A percentile compares a stretch with the other conserved stretches of the same genome.
These are phyloP conservation scores for Adineta ricciae DNA, from an alignment of 2,888 invertebrate genomes.

Conservation along the genomic window DNA sequence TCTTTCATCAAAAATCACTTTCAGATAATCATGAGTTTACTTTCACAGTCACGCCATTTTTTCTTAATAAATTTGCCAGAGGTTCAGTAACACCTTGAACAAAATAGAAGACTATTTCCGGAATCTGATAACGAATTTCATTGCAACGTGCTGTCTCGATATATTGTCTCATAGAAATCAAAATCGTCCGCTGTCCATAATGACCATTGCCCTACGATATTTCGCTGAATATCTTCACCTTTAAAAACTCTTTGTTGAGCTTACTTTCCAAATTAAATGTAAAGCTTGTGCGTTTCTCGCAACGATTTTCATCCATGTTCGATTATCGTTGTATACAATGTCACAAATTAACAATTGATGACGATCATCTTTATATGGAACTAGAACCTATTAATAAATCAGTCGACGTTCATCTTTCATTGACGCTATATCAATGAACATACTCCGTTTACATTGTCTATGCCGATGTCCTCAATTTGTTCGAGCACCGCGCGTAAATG, in stretches of 20 bases:
- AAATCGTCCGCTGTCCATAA: not conserved
- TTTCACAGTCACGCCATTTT: not conserved
- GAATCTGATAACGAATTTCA: not conserved
- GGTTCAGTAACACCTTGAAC: slow-evolving; percentile 15
- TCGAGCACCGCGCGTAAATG: not conserved
- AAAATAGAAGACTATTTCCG: slow-evolving; percentile 12
- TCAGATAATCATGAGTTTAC: not conserved
- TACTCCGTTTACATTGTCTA: not conserved
- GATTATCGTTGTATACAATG: not conserved
- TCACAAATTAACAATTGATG: not conserved
- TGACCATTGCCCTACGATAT: not conserved
- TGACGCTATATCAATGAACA: not conserved
- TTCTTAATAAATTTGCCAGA: not conserved
- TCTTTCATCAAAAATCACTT: not conserved
- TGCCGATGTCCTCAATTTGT: not conserved
- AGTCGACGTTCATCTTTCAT: not conserved
- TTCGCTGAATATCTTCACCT: too few relatives aligned
- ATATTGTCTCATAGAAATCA: not conserved
- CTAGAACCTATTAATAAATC: not conserved
- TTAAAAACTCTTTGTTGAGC: not conserved
- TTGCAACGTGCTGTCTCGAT: not conserved
- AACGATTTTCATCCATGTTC: slow-evolving; percentile 20
- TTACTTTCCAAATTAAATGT: slow-evolving; percentile 1
- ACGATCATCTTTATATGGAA: slow-evolving; percentile 5
- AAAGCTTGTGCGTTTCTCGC: slow-evolving; percentile 7